Evolutionary conservation across 2,113 vertebrate species (phyloP), one percentile per base, ranked within the genome.

Genomic region (Acinonyx jubatus): DNA sequence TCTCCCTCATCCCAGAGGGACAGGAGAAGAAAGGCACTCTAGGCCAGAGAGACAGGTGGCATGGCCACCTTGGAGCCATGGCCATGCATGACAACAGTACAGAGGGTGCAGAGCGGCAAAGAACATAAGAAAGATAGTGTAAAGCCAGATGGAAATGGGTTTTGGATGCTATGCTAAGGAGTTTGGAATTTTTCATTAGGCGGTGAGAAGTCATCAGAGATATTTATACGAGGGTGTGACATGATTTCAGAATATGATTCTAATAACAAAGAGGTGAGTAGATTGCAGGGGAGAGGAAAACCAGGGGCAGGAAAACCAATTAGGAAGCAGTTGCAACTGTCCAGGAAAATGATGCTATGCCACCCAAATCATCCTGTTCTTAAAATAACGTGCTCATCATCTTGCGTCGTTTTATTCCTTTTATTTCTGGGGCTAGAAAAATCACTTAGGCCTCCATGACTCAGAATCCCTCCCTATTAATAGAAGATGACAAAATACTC

Each of bases 391-490:
- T 19, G 21, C 63, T 85, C 18, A 96, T 90, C 97, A 88, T 50
- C 91, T 19, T n/a, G 66, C 76, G 84, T 90, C 31, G 1, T 76
- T 89, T 93, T 81, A 55, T 33, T 90, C 80, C 69, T 89, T 74
- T 95, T 94, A 18, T 85, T 97, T 97, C 82, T 87, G 89, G 55
- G 50, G 19, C 82, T 84, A 74, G 95, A 86, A 89, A 93, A 97
- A 63, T 84, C 82, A 68, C 79, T 96, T 84, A 66, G 80, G 76
- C 52, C 48, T 80, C 68, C 66, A 68, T 97, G 98, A 97, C 93
- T 97, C 97, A 97, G 94, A 98, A 92, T 93, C 83, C 82, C 87
- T 97, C 84, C 94, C 93, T 98, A 89, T 96, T 93, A 97, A 98
- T 96, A 93, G 97, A 94, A 36, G 36, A 96, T 96, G 96, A 96